A percentile compares a stretch with the other conserved stretches of the same genome.
These are phyloP conservation scores for Myotis daubentonii DNA, from an alignment of 2,797 vertebrate genomes.

Conservation along the genomic window DNA sequence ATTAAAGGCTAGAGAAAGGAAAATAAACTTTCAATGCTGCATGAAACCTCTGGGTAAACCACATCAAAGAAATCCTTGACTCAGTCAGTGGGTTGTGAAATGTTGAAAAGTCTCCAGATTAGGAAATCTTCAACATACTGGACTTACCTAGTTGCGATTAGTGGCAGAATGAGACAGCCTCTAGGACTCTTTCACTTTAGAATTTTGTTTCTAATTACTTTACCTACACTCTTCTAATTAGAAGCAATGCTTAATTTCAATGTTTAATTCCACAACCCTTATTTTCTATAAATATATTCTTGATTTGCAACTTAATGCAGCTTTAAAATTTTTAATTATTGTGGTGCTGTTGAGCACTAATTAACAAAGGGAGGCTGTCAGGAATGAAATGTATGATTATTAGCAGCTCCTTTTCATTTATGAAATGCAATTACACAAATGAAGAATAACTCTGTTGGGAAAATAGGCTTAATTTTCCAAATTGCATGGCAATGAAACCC, in stretches of 20 bases:
- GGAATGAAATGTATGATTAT: constrained; percentile 1
- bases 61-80: constrained; percentile 33
- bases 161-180: neutral
- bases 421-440: constrained; percentile 18
- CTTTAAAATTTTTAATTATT: constrained; percentile 67
- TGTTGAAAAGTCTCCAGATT: constrained; percentile 12
- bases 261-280: constrained; percentile 58
- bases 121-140: neutral
- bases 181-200: neutral
- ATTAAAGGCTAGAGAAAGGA: constrained; percentile 35
- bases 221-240: constrained; percentile 49
- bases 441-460: constrained; percentile 30
- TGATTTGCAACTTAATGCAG: constrained; percentile 31
- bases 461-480: constrained; percentile 58
- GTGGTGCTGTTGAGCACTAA: constrained; percentile 3
- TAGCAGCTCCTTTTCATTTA: constrained; percentile 56
- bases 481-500: constrained; percentile 28
- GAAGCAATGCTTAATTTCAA: constrained; percentile 51
- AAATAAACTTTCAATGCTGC: neutral
- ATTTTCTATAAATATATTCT: constrained; percentile 69
- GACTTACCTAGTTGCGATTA: neutral
- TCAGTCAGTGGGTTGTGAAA: neutral
- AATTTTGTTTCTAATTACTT: constrained; percentile 41
- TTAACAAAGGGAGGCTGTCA: constrained; percentile 59
- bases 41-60: neutral